Evolutionary conservation across 2,113 vertebrate species (phyloP).

Genomic region (Cariama cristata): DNA sequence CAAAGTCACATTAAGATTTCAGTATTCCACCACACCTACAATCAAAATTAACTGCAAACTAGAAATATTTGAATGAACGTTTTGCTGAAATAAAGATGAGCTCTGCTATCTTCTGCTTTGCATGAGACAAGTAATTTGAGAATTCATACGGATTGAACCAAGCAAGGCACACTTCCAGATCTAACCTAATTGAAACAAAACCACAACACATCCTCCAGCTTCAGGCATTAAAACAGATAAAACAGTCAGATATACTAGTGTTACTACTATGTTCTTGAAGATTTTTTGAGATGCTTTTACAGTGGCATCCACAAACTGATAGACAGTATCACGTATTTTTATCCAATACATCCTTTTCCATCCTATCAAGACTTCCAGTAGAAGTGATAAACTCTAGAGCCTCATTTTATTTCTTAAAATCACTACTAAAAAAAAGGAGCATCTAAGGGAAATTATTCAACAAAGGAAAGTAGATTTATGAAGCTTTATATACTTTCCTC

Average conservation of each 20-base stretch:
- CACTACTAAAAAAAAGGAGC: background rate
- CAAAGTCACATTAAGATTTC: background rate
- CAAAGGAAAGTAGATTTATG: background rate
- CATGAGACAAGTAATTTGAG: background rate
- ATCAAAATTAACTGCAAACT: background rate
- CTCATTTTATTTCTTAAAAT: background rate
- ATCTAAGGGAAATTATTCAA: background rate
- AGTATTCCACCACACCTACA: background rate
- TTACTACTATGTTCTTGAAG: background rate
- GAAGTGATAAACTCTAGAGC: background rate
- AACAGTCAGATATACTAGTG: background rate
- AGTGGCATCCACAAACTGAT: background rate
- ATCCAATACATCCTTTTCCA: background rate
- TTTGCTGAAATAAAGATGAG: constrained; percentile 10
- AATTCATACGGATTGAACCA: background rate
- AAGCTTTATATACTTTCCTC: background rate
- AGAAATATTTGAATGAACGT: background rate
- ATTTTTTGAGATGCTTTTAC: background rate
- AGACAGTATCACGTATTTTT: background rate
- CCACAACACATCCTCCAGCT: background rate
- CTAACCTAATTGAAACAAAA: background rate
- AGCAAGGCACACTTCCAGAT: background rate
- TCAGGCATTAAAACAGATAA: background rate
- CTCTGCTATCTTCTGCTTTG: background rate
- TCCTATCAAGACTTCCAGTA: background rate